phyloP scores from a whole-genome alignment of 2,113 vertebrate genomes.

The Choloepus hoffmanni region DNA sequence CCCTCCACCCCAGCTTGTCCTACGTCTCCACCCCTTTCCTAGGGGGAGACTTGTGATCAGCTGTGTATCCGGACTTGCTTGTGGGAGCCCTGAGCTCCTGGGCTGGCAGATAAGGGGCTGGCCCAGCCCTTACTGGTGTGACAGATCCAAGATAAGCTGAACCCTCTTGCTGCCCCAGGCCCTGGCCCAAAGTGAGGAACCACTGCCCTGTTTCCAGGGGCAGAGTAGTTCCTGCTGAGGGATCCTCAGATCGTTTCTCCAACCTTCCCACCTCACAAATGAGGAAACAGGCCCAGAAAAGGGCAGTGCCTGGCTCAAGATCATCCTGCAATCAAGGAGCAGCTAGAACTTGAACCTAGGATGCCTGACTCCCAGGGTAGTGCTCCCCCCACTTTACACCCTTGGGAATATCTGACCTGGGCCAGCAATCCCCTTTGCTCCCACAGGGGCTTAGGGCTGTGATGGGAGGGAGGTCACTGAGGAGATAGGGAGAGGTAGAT shows the following conservation, averaged over 20 bases:
- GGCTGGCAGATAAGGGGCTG: slow-evolving; percentile 40
- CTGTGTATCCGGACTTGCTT: background rate
- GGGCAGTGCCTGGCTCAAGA: background rate
- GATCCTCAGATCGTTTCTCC: background rate
- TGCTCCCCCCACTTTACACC: background rate
- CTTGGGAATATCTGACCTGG: background rate
- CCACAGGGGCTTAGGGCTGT: accelerated
- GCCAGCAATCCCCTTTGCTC: background rate
- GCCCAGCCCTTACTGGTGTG: background rate
- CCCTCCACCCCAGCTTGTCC: background rate
- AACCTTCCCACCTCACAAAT: background rate
- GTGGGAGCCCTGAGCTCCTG: slow-evolving; percentile 33
- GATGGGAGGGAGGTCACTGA: background rate
- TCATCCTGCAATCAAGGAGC: background rate
- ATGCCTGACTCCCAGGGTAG: background rate
- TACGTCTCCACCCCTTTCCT: background rate
- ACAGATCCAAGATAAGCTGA: slow-evolving; percentile 47
- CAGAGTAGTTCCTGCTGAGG: background rate
- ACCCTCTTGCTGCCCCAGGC: background rate
- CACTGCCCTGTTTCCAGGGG: background rate
- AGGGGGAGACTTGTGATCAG: slow-evolving; percentile 27
- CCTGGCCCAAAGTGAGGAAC: background rate
- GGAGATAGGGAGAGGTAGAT: slow-evolving; percentile 48
- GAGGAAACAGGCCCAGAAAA: slow-evolving; percentile 31
- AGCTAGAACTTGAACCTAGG: background rate